Conservation (phyloP, 1,140 invertebrate species). For the Achroia grisella region DNA sequence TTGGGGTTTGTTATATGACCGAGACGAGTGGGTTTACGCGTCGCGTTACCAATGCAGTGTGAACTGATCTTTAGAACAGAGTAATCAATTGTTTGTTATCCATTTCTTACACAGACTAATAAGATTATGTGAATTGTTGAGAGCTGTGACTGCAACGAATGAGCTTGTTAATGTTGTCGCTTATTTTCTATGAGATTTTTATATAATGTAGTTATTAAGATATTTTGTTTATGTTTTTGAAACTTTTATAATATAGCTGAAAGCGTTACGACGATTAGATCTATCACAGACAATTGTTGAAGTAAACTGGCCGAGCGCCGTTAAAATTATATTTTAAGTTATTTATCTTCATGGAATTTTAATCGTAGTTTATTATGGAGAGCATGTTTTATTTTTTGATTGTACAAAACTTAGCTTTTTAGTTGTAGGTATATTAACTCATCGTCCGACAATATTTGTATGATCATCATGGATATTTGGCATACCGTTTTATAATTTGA, state of each 20-base stretch:
- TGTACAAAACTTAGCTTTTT: constrained; percentile 34
- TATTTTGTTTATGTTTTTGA: constrained; percentile 25
- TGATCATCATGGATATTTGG: constrained; percentile 23
- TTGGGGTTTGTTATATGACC: too few species aligned
- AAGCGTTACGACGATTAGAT: constrained; percentile 61
- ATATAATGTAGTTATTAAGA: constrained; percentile 20
- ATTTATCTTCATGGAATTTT: constrained; percentile 21
- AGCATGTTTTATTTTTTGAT: constrained; percentile 68
- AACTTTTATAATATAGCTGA: constrained; percentile 50
- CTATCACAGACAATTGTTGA: constrained; percentile 59
- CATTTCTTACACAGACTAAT: not conserved
- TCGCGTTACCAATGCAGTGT: too few species aligned
- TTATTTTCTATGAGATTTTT: constrained; percentile 27
- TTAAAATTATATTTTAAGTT: constrained; percentile 22
- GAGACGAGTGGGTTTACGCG: too few species aligned
- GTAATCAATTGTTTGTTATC: too few species aligned
- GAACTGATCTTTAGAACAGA: too few species aligned
- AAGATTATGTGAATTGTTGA: not conserved
- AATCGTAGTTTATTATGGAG: constrained; percentile 31
- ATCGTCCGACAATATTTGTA: constrained; percentile 8
- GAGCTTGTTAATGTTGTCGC: constrained; percentile 1
- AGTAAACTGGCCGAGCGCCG: constrained; percentile 47
- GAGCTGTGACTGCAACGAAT: not conserved
- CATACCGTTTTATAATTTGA: constrained; percentile 53
- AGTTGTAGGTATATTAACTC: constrained; percentile 15